phyloP scores from a whole-genome alignment of 2,888 invertebrate species.

The Laspeyria flexula region DNA sequence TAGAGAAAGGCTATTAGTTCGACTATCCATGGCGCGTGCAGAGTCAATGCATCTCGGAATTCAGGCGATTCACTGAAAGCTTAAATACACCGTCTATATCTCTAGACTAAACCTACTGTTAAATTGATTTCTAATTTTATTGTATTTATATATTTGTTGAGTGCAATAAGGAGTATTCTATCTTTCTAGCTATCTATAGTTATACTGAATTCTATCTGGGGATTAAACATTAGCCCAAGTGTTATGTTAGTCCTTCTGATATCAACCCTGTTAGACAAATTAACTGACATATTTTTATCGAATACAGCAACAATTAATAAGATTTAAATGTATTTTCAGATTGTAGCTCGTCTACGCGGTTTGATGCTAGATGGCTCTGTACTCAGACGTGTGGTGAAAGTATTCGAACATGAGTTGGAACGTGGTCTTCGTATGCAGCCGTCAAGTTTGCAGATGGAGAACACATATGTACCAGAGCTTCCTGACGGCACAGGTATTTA shows the following conservation, averaged over 20 bases:
- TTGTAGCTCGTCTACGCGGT: constrained; percentile 56
- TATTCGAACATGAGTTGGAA: constrained; percentile 88
- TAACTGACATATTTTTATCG: too few species aligned
- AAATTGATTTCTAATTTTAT: too few species aligned
- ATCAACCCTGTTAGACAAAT: too few species aligned
- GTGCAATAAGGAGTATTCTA: too few species aligned
- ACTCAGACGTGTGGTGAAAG: constrained; percentile 82
- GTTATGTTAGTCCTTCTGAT: too few species aligned
- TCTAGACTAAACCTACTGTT: too few species aligned
- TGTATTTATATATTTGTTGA: too few species aligned
- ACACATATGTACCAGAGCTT: constrained; percentile 91
- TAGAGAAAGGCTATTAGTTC: constrained; percentile 86
- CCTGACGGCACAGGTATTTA: constrained; percentile 89
- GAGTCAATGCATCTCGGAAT: constrained; percentile 87
- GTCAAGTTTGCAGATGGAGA: constrained; percentile 91
- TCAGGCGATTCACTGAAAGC: constrained; percentile 73
- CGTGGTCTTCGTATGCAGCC: constrained; percentile 86
- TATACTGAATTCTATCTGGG: too few species aligned
- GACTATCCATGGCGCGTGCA: constrained; percentile 89
- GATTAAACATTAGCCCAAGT: too few species aligned
- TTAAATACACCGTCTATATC: too few species aligned
- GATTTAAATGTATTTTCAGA: constrained; percentile 58
- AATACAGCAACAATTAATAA: too few species aligned
- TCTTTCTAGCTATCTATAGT: too few species aligned
- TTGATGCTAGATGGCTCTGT: constrained; percentile 64